Base-by-base conservation (phyloP, 2,888 invertebrate genomes). In the Eucriotettix oculatus region DNA sequence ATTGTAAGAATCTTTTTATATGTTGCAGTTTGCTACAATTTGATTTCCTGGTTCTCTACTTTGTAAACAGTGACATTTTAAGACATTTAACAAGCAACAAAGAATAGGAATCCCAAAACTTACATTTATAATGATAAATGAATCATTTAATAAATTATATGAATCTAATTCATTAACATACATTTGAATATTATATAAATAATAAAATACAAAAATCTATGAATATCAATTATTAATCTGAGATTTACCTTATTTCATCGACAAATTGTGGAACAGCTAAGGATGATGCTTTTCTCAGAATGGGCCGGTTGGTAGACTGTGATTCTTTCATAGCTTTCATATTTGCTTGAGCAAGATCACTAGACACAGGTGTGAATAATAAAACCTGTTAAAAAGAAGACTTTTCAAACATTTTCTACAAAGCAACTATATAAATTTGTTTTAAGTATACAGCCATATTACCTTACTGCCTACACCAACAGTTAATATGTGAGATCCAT, bases 401-500 rank as follows among this genome's bases (percentile, higher is more conserved):
- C 43, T 71, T 42, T 57, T 41, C 48, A 12, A 48, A 16, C 9
- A 16, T 9, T 16, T 9, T 29, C 11, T 29, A 9, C 0, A 16
- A 11, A 54, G 17, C 12, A 56, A 56, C 10, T 41, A 60, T n/a
- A 48, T 12, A 29, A 14, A n/a, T 42, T n/a, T 42, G 14, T 42
- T 40, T 58, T 54, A 53, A 41, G 54, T 29, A 14, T 14, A 16
- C 10, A n/a, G 16, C 56, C 40, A 42, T 12, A 16, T 14, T 66
- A 75, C 74, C 73, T 92, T 90, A 62, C 91, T 92, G 0, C 93
- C 96, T 48, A 97, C 93, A 0, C 92, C 95, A 0, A 99, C 95
- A 0, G 99, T 98, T 52, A 99, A 75, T 67, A 99, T 92, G 72
- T 99, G 98, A 0, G 95, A 93, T 1, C 99, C 99, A 71, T 99